Conservation (phyloP, 2,888 invertebrate species). For the Cistogaster globosa region DNA sequence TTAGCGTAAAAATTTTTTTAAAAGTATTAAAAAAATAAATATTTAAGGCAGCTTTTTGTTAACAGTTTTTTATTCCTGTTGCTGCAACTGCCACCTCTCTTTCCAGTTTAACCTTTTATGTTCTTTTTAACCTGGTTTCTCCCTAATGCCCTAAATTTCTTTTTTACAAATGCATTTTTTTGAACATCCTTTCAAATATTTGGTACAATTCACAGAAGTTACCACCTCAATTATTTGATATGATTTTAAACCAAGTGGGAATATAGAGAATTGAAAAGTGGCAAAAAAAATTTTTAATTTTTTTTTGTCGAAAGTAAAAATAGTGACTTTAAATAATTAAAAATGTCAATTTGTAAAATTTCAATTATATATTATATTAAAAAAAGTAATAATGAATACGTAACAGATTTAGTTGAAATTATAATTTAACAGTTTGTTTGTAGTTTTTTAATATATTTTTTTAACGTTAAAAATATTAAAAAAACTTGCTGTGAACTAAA, state of each 20-base stretch:
- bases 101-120: conserved; percentile 4
- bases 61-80: conserved; percentile 14
- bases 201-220: conserved; percentile 42
- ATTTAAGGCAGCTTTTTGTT: conserved; percentile 8
- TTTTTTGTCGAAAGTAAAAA: background rate
- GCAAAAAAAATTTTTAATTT: background rate
- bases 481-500: no score
- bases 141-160: conserved; percentile 48
- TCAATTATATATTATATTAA: background rate
- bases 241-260: conserved; percentile 47
- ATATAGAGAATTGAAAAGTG: conserved; percentile 44
- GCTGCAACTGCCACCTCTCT: conserved; percentile 8
- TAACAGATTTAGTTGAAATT: no score
- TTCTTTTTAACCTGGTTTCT: conserved; percentile 3
- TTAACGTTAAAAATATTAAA: no score
- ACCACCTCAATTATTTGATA: conserved; percentile 60
- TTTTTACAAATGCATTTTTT: conserved; percentile 24
- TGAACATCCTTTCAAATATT: conserved; percentile 55
- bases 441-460: no score
- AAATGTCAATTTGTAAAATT: background rate
- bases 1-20: no score
- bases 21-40: background rate
- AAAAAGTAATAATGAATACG: background rate
- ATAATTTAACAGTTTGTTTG: no score
- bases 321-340: conserved; percentile 10